Evolutionary conservation across 1,140 invertebrate species (phyloP).

Genomic region (Lordiphosa mommai): DNA sequence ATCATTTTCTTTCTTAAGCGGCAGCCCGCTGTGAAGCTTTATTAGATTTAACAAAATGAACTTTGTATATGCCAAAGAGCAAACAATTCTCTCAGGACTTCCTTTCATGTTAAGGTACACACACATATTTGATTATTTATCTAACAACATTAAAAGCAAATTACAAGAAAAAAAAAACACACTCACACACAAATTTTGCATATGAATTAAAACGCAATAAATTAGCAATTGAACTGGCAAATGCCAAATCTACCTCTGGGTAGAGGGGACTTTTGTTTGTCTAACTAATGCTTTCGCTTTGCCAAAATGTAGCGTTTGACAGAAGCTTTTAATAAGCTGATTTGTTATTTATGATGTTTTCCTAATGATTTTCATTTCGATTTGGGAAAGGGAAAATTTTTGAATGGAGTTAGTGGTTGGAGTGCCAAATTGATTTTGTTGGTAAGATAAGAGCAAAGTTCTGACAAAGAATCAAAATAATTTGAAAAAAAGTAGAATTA

Average conservation of each 20-base stretch:
- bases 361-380: conserved; percentile 41
- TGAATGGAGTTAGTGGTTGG: neutral
- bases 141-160: conserved; percentile 54
- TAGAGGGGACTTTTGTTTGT: conserved; percentile 35
- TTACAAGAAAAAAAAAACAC: conserved; percentile 10
- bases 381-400: conserved; percentile 9
- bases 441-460: too few species aligned
- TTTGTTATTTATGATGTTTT: conserved; percentile 76
- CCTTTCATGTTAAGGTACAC: conserved; percentile 36
- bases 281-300: conserved; percentile 45
- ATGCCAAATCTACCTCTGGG: neutral
- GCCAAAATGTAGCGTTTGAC: conserved; percentile 5
- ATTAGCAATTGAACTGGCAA: conserved; percentile 52
- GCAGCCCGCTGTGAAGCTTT: conserved; percentile 57
- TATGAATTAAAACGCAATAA: conserved; percentile 78
- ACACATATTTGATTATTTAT: conserved; percentile 66
- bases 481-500: too few species aligned
- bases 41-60: conserved; percentile 45
- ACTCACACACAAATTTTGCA: conserved; percentile 52
- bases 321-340: conserved; percentile 67
- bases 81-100: conserved; percentile 15
- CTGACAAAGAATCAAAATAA: neutral
- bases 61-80: conserved; percentile 28
- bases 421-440: neutral
- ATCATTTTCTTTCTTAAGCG: conserved; percentile 48